phyloP scores from a whole-genome alignment of 2,113 vertebrate species.

The Hippocampus guttulatus region DNA sequence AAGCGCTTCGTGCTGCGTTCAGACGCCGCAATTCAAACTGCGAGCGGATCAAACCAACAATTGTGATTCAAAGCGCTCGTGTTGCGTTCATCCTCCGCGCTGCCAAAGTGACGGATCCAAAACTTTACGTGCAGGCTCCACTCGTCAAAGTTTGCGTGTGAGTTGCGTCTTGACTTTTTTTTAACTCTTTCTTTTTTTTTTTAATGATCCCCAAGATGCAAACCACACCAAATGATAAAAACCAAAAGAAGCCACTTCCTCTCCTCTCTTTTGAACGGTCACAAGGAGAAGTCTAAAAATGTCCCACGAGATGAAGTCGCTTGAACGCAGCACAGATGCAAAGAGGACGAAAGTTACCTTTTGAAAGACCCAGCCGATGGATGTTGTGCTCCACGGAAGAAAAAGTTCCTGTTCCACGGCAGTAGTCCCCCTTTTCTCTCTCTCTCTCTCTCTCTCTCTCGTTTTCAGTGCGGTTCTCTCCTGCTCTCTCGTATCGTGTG shows the following conservation, averaged over 20 bases:
- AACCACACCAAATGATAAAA: not conserved
- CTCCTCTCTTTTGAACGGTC: not conserved
- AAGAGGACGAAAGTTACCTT: slow-evolving; percentile 1
- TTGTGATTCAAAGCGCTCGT: not conserved
- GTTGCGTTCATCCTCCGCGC: not conserved
- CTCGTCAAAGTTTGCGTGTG: not conserved
- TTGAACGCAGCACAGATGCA: not conserved
- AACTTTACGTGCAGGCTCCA: not conserved
- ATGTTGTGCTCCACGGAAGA: not conserved
- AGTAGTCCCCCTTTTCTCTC: not conserved
- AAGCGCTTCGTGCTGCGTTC: too few species aligned
- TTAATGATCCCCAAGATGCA: not conserved
- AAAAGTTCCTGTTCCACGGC: not conserved
- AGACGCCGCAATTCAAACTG: too few species aligned
- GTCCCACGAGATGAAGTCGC: not conserved
- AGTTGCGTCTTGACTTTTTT: not conserved
- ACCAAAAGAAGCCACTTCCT: not conserved
- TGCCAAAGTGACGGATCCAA: not conserved
- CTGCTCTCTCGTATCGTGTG: not conserved
- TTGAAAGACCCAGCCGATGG: not conserved
- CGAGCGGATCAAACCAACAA: not conserved
- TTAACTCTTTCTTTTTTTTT: not conserved
- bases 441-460: too few species aligned
- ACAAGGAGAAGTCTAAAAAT: not conserved
- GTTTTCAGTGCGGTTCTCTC: too few species aligned